Base-by-base conservation (phyloP, 1,140 invertebrate genomes). In the Zophobas morio region DNA sequence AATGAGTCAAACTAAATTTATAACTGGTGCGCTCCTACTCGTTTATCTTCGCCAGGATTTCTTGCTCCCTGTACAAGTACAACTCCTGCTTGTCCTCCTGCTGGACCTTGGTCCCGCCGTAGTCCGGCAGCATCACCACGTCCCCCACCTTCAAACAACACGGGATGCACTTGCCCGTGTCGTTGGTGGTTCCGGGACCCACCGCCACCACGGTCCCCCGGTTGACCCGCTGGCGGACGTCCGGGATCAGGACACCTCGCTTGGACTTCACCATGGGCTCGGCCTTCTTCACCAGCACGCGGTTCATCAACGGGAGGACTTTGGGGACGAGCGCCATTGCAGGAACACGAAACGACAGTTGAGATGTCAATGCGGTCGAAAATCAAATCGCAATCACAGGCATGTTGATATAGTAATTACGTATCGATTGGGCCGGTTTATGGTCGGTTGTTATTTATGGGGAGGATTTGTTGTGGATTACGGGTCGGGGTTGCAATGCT, bases 101-200 rank as follows among this genome's bases (percentile, higher is more conserved):
- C 60, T 80, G 66, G 20, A 82, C 66, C 49, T 78, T 80, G n/a
- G 80, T 81, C 6, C 82, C 81, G 4, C 81, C 78, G 47, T 83
- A 83, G 34, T 83, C 82, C 1, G 82, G 81, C 6, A 83, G 57
- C 33, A 83, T 73, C 1, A 83, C 82, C n/a, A 79, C 75, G 60
- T 83, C 82, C 20, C 81, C 81, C 1, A 76, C 56, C 63, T 79
- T 80, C 0, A 82, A 47, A 36, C 35, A 73, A 53, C 82, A 72
- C 0, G 82, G 82, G 8, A 82, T 51, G 36, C 37, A 34, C 40
- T 78, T 76, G 0, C 81, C 82, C 2, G 77, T 74, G 51, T 78
- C 76, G 6, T 32, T 82, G 53, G 76, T 79, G n/a, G 46, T 76
- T 20, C 82, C 81, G 2, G 81, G 80, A 32, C 81, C 82, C 33